Percentiles rank a stretch among this genome's conserved stretches.
Evolutionary conservation across 2,797 vertebrate genomes (phyloP).

Genomic region (Spinus olivaceus): DNA sequence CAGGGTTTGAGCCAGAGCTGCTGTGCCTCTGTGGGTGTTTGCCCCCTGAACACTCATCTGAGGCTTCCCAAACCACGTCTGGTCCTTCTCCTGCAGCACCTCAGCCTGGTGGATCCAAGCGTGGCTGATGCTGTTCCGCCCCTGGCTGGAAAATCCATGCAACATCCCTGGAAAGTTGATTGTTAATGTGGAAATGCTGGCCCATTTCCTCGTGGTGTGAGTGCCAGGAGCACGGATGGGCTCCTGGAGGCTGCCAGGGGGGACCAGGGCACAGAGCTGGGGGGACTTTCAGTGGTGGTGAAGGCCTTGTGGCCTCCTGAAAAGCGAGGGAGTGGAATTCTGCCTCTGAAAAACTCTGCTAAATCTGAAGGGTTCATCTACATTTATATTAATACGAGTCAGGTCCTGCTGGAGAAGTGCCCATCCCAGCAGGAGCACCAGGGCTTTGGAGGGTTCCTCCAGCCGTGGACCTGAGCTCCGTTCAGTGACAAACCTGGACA

Average conservation of each 20-base stretch:
- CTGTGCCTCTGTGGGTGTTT: fast-evolving
- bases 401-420: neutral
- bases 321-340: neutral
- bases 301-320: neutral
- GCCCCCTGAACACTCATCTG: fast-evolving
- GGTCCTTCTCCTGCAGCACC: neutral
- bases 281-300: neutral
- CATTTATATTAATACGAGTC: fast-evolving
- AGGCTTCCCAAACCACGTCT: fast-evolving
- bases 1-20: neutral
- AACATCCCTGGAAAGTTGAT: constrained; percentile 48
- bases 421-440: neutral
- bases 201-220: neutral
- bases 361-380: neutral
- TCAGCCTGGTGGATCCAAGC: neutral
- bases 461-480: neutral
- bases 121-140: neutral
- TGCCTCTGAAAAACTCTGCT: neutral
- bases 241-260: neutral
- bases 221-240: neutral
- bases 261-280: neutral
- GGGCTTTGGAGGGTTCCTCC: neutral
- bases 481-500: neutral
- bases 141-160: constrained; percentile 40
- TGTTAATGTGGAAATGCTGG: neutral